A percentile compares a stretch with the other conserved stretches of the same genome.
Evolutionary conservation across 2,113 vertebrate genomes (phyloP).

Genomic region (Calidris pygmaea): DNA sequence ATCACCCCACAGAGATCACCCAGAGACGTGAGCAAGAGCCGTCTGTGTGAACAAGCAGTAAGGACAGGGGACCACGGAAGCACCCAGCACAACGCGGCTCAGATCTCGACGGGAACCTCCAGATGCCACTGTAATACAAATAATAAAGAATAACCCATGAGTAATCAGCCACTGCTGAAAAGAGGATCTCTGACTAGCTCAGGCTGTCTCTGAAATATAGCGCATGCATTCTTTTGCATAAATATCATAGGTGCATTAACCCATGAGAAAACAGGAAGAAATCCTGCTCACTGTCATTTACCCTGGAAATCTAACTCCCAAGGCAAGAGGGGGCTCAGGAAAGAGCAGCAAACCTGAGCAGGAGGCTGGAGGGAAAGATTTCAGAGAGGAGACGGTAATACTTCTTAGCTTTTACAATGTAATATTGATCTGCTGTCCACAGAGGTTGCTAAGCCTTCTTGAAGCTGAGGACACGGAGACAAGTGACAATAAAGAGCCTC

Average conservation of each 20-base stretch:
- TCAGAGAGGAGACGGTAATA: neutral
- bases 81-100: neutral
- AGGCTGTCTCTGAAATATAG: neutral
- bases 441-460: neutral
- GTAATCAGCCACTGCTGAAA: conserved; percentile 22
- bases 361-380: neutral
- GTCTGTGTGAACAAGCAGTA: neutral
- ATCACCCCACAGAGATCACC: neutral
- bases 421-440: conserved; percentile 5
- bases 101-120: neutral
- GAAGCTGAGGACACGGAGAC: neutral
- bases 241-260: neutral
- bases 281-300: neutral
- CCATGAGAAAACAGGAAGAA: neutral
- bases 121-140: conserved; percentile 25
- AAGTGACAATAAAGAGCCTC: neutral
- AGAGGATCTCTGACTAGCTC: neutral
- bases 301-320: neutral
- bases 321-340: neutral
- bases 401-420: neutral
- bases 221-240: neutral
- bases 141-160: conserved; percentile 35
- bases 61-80: neutral
- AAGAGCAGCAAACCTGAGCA: neutral
- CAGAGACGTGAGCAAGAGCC: neutral